phyloP scores from a whole-genome alignment of 2,888 invertebrate species.

The Tiliacea aurago region DNA sequence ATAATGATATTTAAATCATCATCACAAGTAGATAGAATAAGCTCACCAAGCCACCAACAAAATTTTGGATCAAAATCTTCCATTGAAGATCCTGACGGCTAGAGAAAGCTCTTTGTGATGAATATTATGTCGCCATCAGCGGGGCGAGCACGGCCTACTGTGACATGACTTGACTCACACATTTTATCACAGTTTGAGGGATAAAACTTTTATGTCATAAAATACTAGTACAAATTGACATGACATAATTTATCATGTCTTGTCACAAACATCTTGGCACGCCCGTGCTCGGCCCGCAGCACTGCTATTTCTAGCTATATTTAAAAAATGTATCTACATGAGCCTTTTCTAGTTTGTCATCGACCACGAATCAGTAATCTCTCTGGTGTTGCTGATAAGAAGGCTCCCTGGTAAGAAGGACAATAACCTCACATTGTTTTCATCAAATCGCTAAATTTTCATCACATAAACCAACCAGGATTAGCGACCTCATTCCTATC shows the following conservation, averaged over 20 bases:
- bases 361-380: neutral
- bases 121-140: neutral
- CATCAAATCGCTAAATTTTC: constrained; percentile 28
- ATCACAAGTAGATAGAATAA: neutral
- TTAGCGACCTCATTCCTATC: constrained; percentile 67
- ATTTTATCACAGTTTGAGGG: no score
- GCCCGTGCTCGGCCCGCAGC: no score
- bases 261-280: no score
- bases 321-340: neutral
- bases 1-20: neutral
- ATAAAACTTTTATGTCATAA: no score
- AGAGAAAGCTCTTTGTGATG: neutral
- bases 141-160: no score
- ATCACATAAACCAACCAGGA: constrained; percentile 29
- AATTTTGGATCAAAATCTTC: no score
- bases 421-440: neutral
- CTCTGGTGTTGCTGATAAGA: neutral
- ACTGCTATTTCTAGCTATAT: neutral
- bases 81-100: neutral
- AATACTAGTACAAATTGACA: no score
- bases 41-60: neutral
- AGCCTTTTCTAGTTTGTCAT: neutral
- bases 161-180: no score
- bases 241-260: no score
- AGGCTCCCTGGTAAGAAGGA: neutral